Evolutionary conservation across 2,113 vertebrate species (phyloP).

Genomic region (Malurus elegans): DNA sequence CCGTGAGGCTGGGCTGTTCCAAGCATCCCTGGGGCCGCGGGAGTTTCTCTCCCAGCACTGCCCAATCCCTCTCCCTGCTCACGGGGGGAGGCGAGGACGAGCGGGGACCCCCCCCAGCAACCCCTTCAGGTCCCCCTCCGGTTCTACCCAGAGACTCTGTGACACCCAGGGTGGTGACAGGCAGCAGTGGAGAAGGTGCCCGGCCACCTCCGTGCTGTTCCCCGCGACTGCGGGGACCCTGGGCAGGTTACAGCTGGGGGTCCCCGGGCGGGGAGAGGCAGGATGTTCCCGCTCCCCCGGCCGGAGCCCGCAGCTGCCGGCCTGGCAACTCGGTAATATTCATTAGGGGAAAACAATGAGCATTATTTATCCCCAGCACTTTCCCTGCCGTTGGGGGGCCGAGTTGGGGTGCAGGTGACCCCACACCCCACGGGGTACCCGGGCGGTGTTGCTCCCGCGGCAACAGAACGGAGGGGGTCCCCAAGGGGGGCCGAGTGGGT

Average conservation of each 20-base stretch:
- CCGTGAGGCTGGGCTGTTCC: neutral
- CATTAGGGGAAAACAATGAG: constrained; percentile 55
- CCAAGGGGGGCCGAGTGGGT: neutral
- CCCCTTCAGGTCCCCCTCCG: fast-evolving
- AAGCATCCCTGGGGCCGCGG: neutral
- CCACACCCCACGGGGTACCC: neutral
- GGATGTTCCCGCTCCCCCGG: neutral
- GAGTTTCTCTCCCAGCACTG: neutral
- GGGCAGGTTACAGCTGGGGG: neutral
- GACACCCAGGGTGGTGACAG: neutral
- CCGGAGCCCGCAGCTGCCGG: constrained; percentile 43
- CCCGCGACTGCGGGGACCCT: neutral
- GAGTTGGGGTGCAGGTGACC: constrained; percentile 28
- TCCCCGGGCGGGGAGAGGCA: neutral
- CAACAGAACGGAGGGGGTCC: neutral
- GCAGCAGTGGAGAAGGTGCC: neutral
- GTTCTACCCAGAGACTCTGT: neutral
- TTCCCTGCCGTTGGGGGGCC: neutral
- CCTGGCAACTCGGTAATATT: constrained; percentile 38
- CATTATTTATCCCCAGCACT: constrained; percentile 12
- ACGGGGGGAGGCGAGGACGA: neutral
- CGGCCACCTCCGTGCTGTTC: neutral
- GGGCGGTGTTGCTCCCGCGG: neutral
- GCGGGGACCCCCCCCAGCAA: fast-evolving
- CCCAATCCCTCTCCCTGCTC: fast-evolving